Base-by-base conservation (phyloP, 2,888 invertebrate genomes). In the Philonicus albiceps region DNA sequence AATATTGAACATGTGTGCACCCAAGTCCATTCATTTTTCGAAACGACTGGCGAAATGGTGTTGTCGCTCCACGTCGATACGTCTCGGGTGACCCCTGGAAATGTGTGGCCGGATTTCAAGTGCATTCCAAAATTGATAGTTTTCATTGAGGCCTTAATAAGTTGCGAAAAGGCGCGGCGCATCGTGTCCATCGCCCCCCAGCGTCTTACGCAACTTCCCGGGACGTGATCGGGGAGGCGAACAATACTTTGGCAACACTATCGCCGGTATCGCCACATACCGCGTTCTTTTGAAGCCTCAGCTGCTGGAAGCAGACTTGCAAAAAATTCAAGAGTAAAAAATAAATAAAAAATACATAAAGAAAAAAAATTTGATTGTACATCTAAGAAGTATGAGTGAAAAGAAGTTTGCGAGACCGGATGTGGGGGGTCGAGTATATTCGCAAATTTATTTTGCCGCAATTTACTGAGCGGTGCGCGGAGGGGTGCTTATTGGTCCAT, bases 361-460 rank as follows among this genome's bases (percentile, higher is more conserved):
- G 40, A 43, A 43, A 84, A 73, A 81, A 81, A 73, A 84, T 30
- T 43, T 84, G 37, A 84, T 84, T 84, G 73, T 73, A 84, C 73
- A 73, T 84, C 84, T 84, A 84, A 84, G 84, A 81, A 81, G 53
- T 34, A 81, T 81, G 81, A 55, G 64, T 81, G 85, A 85, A 86
- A 87, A 87, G 86, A 85, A 87, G 86, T 86, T 87, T 75, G 86
- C 72, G 81, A 88, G 81, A 88, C 88, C 88, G 89, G 88, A 88
- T 88, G 89, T 88, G 87, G 88, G 88, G 88, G 88, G 89, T 88
- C 87, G 88, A 88, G 88, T 87, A 88, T 87, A 89, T 87, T 55
- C 55, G 34, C 55, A 55, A 55, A 81, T 81, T 81, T 81, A 55
- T 34, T 64, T 31, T 55, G 34, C 55, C 34, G 55, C 55, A 55